Evolutionary conservation across 2,113 vertebrate genomes (phyloP).

Genomic region (Micromys minutus): DNA sequence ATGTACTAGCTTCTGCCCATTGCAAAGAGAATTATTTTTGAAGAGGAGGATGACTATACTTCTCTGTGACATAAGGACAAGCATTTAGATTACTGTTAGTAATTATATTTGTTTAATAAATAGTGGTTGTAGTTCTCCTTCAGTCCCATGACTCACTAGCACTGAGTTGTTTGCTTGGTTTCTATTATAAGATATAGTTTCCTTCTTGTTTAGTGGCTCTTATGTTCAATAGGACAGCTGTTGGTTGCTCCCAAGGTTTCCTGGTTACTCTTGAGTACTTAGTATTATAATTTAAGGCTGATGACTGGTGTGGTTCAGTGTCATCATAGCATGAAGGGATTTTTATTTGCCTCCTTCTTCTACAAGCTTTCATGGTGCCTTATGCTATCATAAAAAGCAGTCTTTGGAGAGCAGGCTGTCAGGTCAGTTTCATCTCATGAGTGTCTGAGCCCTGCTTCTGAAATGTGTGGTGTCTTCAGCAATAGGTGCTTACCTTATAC

Average conservation of each 20-base stretch:
- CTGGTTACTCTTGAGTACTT: rapidly evolving
- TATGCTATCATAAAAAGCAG: neutral
- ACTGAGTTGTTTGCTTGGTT: too few species aligned
- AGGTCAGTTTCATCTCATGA: neutral
- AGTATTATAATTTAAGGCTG: too few species aligned
- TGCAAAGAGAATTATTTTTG: neutral
- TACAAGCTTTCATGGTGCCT: neutral
- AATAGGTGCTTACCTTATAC: neutral
- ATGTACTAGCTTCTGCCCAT: too few species aligned
- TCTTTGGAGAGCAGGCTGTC: neutral
- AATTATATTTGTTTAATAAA: neutral
- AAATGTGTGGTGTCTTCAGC: neutral
- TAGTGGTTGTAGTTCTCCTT: neutral
- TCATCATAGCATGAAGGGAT: too few species aligned
- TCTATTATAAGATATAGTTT: neutral
- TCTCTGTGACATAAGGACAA: neutral
- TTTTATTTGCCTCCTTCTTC: neutral
- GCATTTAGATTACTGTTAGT: neutral
- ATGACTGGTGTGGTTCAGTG: neutral
- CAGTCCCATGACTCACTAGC: neutral
- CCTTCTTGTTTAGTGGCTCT: neutral
- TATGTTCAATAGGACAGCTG: neutral
- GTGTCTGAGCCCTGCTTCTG: neutral
- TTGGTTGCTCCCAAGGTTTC: neutral
- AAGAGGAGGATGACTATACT: neutral